Evolutionary conservation across 2,888 invertebrate genomes (phyloP), one percentile per base, ranked within the genome.

Genomic region (Ophion obscuratus): DNA sequence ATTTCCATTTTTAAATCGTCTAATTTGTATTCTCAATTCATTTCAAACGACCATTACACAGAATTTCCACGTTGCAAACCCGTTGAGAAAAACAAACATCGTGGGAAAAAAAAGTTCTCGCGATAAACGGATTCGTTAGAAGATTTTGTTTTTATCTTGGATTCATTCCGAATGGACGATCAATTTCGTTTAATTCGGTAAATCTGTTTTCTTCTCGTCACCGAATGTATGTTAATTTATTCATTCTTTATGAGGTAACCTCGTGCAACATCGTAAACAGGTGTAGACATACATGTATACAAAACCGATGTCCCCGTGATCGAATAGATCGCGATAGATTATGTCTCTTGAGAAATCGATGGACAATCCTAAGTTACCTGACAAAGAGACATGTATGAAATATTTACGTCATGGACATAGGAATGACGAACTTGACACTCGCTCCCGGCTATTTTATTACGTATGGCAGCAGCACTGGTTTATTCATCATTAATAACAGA

Each of bases 371-470:
- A 57, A n/a, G 53, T 44, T 61, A 75, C n/a, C 53, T 70, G 78
- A 76, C 82, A 64, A 79, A 66, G 78, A 75, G 17, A 70, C 68
- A 70, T 62, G 76, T 36, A 64, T 24, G 11, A n/a, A 27, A 64
- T 27, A 74, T 59, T 59, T 31, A 66, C 64, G 47, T 47, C 64
- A 75, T 57, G 17, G 61, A 68, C 61, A 53, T n/a, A 47, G 3
- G 61, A 44, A 66, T 59, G 64, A 81, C 74, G 64, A 81, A 75
- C 74, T 85, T 81, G 76, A 64, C 73, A 78, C 70, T 66, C 47
- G 14, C 74, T 14, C 27, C 31, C 40, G 24, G 47, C 59, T 74
- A 57, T 75, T 73, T 74, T 31, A 66, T 36, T 4, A 40, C 59
- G 27, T 47, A 73, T 17, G 47, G 7, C 24, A 47, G 78, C 27